Evolutionary conservation across 92 coral and sea anemone genomes (phyloP).

Genomic region (Metridium senile): DNA sequence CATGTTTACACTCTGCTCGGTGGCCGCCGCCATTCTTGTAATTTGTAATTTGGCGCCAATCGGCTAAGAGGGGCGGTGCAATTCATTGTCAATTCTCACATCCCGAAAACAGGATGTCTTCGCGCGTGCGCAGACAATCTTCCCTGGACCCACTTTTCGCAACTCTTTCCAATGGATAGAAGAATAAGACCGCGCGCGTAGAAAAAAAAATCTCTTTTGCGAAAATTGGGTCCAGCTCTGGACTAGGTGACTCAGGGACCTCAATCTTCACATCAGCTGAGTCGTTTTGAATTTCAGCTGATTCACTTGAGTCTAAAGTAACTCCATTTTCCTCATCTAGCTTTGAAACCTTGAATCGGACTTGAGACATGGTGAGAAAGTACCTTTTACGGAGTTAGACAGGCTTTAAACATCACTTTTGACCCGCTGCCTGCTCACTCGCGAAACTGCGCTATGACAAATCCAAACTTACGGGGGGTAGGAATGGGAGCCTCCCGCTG

Average conservation of each 20-base stretch:
- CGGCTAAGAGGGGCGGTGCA: too few species aligned
- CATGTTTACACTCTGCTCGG: not conserved
- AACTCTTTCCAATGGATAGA: too few species aligned
- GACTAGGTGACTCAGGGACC: slow-evolving; percentile 57
- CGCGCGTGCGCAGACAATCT: too few species aligned
- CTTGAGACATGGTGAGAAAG: slow-evolving; percentile 50
- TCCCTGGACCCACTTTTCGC: too few species aligned
- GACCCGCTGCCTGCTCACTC: slow-evolving; percentile 4
- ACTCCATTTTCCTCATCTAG: slow-evolving; percentile 33
- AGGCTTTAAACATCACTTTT: not conserved
- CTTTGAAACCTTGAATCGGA: slow-evolving; percentile 68
- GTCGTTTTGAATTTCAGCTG: slow-evolving; percentile 41
- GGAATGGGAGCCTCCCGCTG: slow-evolving; percentile 2
- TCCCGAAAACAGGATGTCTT: too few species aligned
- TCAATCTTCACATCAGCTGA: slow-evolving; percentile 67
- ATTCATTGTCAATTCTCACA: too few species aligned
- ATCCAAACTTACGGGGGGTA: not conserved
- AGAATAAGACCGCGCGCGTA: too few species aligned
- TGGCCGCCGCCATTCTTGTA: slow-evolving; percentile 8
- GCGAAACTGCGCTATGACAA: not conserved
- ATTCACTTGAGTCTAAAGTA: not conserved
- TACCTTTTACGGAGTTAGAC: not conserved
- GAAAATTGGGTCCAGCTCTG: too few species aligned
- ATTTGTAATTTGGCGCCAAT: too few species aligned
- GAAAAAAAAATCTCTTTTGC: too few species aligned